phyloP scores from a whole-genome alignment of 2,888 invertebrate species.

The Kryphioiulus occultus region DNA sequence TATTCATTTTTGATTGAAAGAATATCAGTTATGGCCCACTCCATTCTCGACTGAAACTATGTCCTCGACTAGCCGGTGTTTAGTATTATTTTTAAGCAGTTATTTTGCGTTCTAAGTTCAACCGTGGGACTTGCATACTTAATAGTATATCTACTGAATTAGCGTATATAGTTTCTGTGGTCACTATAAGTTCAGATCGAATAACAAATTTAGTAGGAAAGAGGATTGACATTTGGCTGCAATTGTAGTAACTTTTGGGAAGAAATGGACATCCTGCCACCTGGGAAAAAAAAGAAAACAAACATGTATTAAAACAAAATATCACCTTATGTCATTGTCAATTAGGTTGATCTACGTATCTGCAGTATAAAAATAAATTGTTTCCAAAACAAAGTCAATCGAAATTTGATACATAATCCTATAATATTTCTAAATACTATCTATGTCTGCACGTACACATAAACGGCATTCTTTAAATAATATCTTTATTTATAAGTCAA shows the following conservation, averaged over 20 bases:
- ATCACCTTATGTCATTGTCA: neutral
- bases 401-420: too few relatives aligned
- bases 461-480: too few relatives aligned
- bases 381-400: too few relatives aligned
- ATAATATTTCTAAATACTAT: too few relatives aligned
- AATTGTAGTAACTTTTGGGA: neutral
- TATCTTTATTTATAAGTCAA: too few relatives aligned
- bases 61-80: neutral
- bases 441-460: too few relatives aligned
- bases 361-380: too few relatives aligned
- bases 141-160: neutral
- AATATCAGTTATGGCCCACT: neutral
- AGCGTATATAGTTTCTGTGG: constrained; percentile 9
- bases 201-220: constrained; percentile 36
- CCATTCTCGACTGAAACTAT: neutral
- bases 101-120: neutral
- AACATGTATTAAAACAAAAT: neutral
- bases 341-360: too few relatives aligned
- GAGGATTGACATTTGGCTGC: neutral
- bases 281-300: neutral
- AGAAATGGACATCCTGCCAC: constrained; percentile 28
- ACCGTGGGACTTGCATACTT: neutral
- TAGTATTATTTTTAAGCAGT: neutral
- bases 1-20: neutral
- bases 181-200: neutral